Evolutionary conservation across 2,888 invertebrate genomes (phyloP).

Genomic region (Calameuta pallipes): DNA sequence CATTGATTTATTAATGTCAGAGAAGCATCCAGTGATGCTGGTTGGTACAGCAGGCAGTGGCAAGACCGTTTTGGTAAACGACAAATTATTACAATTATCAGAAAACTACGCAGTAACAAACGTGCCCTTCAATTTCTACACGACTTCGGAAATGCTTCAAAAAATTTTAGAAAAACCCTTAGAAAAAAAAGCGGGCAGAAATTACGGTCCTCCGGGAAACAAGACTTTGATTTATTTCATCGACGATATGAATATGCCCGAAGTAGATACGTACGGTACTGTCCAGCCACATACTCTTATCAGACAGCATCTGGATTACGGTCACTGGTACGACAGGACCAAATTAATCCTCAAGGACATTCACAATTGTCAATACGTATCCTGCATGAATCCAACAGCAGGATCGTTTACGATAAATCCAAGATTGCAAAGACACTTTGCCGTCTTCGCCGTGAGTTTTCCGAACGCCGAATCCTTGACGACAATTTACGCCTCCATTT

Average conservation of each 20-base stretch:
- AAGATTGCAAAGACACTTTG: constrained; percentile 89
- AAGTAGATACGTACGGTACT: constrained; percentile 91
- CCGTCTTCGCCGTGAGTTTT: constrained; percentile 87
- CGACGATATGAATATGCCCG: constrained; percentile 99
- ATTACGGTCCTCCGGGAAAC: constrained; percentile 95
- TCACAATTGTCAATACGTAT: constrained; percentile 96
- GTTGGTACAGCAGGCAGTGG: constrained; percentile 95
- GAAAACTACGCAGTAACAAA: constrained; percentile 91
- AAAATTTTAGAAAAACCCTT: constrained; percentile 93
- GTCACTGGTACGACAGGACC: constrained; percentile 94
- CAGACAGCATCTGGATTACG: constrained; percentile 94
- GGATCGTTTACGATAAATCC: constrained; percentile 98
- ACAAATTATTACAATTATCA: constrained; percentile 74
- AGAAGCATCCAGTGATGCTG: constrained; percentile 92
- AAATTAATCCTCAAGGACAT: constrained; percentile 92
- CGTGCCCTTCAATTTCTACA: constrained; percentile 97
- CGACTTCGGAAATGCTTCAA: constrained; percentile 93
- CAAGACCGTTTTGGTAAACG: constrained; percentile 82
- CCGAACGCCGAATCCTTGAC: constrained; percentile 86
- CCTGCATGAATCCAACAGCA: constrained; percentile 98
- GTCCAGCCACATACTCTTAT: constrained; percentile 97
- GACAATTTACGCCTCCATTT: constrained; percentile 89
- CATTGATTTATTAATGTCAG: constrained; percentile 88
- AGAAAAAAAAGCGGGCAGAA: constrained; percentile 93
- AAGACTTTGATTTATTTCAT: constrained; percentile 95